Evolutionary conservation across 2,888 invertebrate genomes (phyloP).

Genomic region (Isoperla grammatica): DNA sequence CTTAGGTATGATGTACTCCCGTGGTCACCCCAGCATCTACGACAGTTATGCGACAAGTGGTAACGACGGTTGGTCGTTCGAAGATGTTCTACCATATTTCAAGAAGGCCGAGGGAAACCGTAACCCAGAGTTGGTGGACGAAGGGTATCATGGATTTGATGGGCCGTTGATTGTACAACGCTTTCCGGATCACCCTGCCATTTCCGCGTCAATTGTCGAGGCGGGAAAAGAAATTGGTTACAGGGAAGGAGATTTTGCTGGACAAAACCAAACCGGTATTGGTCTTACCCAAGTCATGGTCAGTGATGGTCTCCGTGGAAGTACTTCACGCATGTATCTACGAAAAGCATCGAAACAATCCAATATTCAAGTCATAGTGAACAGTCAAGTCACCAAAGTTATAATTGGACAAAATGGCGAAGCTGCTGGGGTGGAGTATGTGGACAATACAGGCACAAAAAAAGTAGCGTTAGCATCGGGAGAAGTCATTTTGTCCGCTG

Average conservation of each 20-base stretch:
- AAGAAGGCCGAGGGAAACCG: constrained; percentile 40
- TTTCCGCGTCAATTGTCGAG: constrained; percentile 40
- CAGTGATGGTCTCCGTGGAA: constrained; percentile 37
- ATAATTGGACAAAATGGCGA: constrained; percentile 45
- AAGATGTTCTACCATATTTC: constrained; percentile 40
- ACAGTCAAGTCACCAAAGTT: constrained; percentile 48
- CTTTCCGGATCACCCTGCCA: constrained; percentile 41
- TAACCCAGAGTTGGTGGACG: constrained; percentile 24
- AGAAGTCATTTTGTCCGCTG: constrained; percentile 81
- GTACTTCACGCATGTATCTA: constrained; percentile 52
- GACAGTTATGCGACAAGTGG: constrained; percentile 58
- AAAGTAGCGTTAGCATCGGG: constrained; percentile 55
- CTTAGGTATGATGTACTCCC: constrained; percentile 50
- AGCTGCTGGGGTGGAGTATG: constrained; percentile 45
- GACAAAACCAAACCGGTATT: constrained; percentile 30
- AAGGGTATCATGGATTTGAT: constrained; percentile 40
- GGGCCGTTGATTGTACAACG: constrained; percentile 43
- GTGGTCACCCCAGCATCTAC: constrained; percentile 62
- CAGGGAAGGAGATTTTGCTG: constrained; percentile 41
- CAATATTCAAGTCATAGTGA: constrained; percentile 34
- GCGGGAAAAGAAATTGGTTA: constrained; percentile 43
- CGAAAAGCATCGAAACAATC: constrained; percentile 32
- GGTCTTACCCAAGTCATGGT: constrained; percentile 34
- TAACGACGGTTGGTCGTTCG: constrained; percentile 51
- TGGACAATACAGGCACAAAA: constrained; percentile 38